phyloP scores from a whole-genome alignment of 2,888 invertebrate species.

The Megalurothrips usitatus region DNA sequence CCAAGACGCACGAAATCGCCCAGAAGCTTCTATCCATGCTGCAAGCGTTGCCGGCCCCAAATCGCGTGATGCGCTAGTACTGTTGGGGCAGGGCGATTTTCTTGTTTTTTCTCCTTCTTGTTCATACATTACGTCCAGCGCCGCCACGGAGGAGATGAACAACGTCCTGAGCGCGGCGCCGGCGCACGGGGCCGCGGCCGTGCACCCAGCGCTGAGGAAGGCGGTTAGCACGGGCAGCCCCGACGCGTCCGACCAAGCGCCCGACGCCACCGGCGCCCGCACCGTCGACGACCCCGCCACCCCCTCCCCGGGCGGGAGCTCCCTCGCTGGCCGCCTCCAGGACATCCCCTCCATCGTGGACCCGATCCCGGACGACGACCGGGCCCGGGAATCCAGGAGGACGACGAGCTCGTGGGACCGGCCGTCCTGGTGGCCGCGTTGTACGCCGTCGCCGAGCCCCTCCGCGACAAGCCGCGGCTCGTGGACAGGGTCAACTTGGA shows the following conservation, averaged over 20 bases:
- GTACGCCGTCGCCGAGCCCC: conserved; percentile 6
- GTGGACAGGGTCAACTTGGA: conserved; percentile 19
- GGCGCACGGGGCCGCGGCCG: neutral
- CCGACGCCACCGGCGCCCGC: neutral
- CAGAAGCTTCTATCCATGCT: no score
- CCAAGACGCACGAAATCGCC: no score
- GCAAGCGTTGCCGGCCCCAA: no score
- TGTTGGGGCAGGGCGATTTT: no score
- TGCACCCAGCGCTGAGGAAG: neutral
- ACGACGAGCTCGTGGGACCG: conserved; percentile 3
- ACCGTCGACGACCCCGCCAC: neutral
- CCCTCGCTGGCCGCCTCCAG: neutral
- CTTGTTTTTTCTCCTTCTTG: no score
- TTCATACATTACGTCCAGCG: no score
- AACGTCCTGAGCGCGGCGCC: neutral
- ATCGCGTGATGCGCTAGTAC: no score
- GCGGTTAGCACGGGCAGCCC: no score
- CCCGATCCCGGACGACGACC: conserved; percentile 1
- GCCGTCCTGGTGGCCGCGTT: neutral
- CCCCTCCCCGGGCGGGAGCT: neutral
- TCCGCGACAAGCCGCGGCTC: conserved; percentile 13
- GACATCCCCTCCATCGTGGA: conserved; percentile 19
- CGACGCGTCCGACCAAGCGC: no score
- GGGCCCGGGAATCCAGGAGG: neutral
- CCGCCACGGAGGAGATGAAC: conserved; percentile 7